Conservation (phyloP, 2,113 vertebrate species). For the Serilophus lunatus region DNA sequence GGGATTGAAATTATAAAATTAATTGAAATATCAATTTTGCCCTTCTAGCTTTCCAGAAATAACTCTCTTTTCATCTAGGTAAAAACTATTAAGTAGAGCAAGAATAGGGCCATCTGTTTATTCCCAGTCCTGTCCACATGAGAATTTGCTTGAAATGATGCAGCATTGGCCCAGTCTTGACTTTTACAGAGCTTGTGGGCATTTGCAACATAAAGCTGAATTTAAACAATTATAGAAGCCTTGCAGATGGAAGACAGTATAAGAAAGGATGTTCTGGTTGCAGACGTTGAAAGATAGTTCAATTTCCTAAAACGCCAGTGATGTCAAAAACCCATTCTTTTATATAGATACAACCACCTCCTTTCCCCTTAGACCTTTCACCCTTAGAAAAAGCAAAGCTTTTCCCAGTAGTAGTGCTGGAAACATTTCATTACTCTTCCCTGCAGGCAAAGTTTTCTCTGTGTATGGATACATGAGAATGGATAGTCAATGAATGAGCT, state of each 20-base stretch:
- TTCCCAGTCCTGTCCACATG: not conserved
- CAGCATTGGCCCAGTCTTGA: not conserved
- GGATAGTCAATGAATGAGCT: conserved; percentile 25
- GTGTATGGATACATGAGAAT: not conserved
- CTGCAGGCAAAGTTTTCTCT: not conserved
- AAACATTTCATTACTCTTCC: not conserved
- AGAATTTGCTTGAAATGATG: not conserved
- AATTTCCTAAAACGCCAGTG: not conserved
- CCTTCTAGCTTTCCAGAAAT: not conserved
- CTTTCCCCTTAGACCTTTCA: not conserved
- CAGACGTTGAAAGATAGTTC: not conserved
- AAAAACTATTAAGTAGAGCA: not conserved
- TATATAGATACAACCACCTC: not conserved
- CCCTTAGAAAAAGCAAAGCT: not conserved
- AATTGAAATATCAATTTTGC: not conserved
- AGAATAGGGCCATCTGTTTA: not conserved
- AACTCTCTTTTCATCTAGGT: not conserved
- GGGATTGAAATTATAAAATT: not conserved
- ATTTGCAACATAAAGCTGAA: not conserved
- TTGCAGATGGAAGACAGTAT: not conserved
- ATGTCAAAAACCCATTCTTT: not conserved
- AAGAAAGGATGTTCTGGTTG: not conserved
- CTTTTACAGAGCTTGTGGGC: not conserved
- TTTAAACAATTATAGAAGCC: not conserved
- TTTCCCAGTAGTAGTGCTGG: not conserved